Conservation (phyloP, 2,113 vertebrate genomes). For the Galbula dea region DNA sequence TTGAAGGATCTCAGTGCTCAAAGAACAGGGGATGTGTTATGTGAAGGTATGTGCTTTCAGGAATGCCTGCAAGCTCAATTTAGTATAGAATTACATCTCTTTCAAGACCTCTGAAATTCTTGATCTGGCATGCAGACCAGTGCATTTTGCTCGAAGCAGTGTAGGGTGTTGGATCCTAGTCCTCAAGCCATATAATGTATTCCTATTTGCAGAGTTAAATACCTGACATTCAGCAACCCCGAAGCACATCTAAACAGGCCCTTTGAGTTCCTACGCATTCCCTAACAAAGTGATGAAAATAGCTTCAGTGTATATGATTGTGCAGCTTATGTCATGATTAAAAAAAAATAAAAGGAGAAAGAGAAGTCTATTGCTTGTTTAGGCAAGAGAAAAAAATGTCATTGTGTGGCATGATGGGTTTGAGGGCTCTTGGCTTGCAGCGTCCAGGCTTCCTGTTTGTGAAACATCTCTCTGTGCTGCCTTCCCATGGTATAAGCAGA, state of each 20-base stretch:
- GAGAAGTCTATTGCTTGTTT: background rate
- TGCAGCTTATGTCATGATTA: background rate
- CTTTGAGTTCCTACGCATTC: background rate
- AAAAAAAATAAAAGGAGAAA: background rate
- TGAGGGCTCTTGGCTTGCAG: background rate
- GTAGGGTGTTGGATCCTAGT: background rate
- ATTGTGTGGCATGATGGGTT: background rate
- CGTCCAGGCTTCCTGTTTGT: background rate
- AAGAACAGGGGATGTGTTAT: background rate
- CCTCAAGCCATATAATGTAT: background rate
- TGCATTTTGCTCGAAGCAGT: background rate
- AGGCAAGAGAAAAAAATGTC: background rate
- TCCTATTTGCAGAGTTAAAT: slow-evolving; percentile 15
- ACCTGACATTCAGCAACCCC: slow-evolving; percentile 25
- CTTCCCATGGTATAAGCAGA: background rate
- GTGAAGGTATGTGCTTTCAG: background rate
- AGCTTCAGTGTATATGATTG: background rate
- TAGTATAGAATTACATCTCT: background rate
- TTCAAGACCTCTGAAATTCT: background rate
- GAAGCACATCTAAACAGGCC: slow-evolving; percentile 5
- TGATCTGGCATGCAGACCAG: background rate
- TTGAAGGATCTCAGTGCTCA: background rate
- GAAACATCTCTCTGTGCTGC: background rate
- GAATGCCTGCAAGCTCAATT: background rate
- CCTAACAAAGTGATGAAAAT: slow-evolving; percentile 18